A percentile compares a stretch with the other conserved stretches of the same genome.
Conservation (phyloP, 2,888 invertebrate species). For the Tenthredo distinguenda region DNA sequence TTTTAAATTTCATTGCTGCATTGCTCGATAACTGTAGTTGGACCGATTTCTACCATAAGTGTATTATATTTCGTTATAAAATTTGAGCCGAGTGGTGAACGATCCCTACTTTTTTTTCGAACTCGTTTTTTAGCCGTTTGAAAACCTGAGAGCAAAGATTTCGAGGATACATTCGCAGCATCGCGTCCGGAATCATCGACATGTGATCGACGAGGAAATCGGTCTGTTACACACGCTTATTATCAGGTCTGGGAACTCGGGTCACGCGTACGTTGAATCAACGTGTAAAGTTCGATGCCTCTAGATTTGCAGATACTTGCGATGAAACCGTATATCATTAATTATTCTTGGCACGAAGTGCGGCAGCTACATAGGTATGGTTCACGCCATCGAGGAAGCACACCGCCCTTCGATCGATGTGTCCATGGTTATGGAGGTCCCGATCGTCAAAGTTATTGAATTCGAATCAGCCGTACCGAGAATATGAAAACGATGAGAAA, state of each 20-base stretch:
- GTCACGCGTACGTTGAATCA: not conserved
- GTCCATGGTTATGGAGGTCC: not conserved
- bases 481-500: not conserved
- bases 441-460: not conserved
- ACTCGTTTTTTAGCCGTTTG: too few relatives aligned
- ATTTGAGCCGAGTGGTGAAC: too few relatives aligned
- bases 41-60: too few relatives aligned
- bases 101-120: too few relatives aligned
- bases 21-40: too few relatives aligned
- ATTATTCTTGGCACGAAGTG: not conserved
- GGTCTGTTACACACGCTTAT: not conserved
- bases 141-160: too few relatives aligned
- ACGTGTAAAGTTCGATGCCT: not conserved
- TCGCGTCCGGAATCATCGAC: not conserved
- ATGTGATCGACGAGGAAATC: not conserved
- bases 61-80: too few relatives aligned
- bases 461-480: not conserved
- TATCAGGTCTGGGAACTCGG: not conserved
- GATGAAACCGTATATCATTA: not conserved
- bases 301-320: not conserved
- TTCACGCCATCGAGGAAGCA: not conserved
- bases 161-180: too few relatives aligned
- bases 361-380: not conserved
- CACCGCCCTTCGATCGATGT: not conserved
- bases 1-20: too few relatives aligned